Evolutionary conservation across 92 coral and sea anemone genomes (phyloP).

Genomic region (Phenganax marumi): DNA sequence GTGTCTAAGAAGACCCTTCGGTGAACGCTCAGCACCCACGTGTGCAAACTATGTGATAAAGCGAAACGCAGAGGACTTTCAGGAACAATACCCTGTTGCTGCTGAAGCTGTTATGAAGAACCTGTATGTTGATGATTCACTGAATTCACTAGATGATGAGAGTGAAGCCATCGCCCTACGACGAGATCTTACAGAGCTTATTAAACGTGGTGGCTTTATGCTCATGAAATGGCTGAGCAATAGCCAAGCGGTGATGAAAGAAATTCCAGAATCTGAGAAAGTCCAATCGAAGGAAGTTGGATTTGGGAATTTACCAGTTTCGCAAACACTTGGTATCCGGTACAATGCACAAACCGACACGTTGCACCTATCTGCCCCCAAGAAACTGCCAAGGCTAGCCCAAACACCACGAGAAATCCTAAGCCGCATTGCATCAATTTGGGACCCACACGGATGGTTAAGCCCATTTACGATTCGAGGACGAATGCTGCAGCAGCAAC

Average conservation of each 20-base stretch:
- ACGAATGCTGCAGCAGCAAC: constrained; percentile 22
- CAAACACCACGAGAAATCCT: constrained; percentile 25
- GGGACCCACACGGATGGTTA: constrained; percentile 44
- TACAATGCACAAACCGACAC: constrained; percentile 29
- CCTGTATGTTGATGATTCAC: constrained; percentile 43
- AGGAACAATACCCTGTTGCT: constrained; percentile 42
- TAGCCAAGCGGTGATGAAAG: background rate
- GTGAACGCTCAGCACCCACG: constrained; percentile 55
- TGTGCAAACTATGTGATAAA: constrained; percentile 53
- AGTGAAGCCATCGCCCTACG: constrained; percentile 20
- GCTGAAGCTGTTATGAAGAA: constrained; percentile 49
- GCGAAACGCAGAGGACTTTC: constrained; percentile 50
- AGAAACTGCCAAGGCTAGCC: constrained; percentile 25
- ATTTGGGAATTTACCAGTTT: constrained; percentile 4
- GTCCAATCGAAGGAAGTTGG: constrained; percentile 1
- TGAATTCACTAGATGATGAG: constrained; percentile 42
- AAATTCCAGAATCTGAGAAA: constrained; percentile 4
- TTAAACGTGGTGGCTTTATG: constrained; percentile 42
- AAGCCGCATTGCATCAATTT: constrained; percentile 35
- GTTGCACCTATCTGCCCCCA: constrained; percentile 15
- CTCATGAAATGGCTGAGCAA: constrained; percentile 22
- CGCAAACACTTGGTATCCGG: constrained; percentile 22
- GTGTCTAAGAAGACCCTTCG: constrained; percentile 49
- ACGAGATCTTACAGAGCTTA: constrained; percentile 28
- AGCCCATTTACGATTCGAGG: constrained; percentile 39